Evolutionary conservation across 2,888 invertebrate genomes (phyloP), one percentile per base, ranked within the genome.

Genomic region (Julus scandinavius): DNA sequence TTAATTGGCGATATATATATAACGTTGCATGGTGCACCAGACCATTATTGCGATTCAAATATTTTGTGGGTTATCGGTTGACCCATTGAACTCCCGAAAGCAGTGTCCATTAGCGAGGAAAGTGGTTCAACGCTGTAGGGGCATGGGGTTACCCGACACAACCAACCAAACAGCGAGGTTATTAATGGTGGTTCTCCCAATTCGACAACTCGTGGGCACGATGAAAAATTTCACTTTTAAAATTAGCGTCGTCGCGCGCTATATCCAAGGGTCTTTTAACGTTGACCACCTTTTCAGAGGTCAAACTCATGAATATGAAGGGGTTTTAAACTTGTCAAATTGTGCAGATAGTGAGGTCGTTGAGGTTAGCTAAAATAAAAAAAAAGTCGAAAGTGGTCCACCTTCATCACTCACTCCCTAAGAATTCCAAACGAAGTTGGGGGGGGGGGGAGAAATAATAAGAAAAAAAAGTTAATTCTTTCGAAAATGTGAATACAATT

Each of bases 31-130:
- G 54, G 13, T 54, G 54, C 54, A 54, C 54, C 54, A 11, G 54
- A 17, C 17, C 17, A 54, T 54, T 54, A 54, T 5, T 54, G 15
- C 17, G 15, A 54, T 13, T 17, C 17, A 54, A 54, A 15, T 63
- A 63, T 63, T 63, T 63, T 63, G n/a, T 63, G 63, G 63, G 63
- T 63, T 63, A 63, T 63, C 63, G 63, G 63, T 63, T 63, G 63
- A 63, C 63, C 63, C 63, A 63, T 20, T 63, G 63, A 4, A 63
- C 20, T 63, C 63, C 7, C n/a, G 63, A 63, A 63, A 20, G 63
- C 63, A n/a, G 63, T 63, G 63, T 63, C 63, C 63, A 63, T 63
- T 63, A 63, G 63, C 20, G 63, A 63, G 63, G 20, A 63, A 63
- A 63, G 63, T 63, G 63, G 63, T 63, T 63, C 63, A 63, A 63